phyloP scores from a whole-genome alignment of 2,888 invertebrate species.

The Gari tellinella region DNA sequence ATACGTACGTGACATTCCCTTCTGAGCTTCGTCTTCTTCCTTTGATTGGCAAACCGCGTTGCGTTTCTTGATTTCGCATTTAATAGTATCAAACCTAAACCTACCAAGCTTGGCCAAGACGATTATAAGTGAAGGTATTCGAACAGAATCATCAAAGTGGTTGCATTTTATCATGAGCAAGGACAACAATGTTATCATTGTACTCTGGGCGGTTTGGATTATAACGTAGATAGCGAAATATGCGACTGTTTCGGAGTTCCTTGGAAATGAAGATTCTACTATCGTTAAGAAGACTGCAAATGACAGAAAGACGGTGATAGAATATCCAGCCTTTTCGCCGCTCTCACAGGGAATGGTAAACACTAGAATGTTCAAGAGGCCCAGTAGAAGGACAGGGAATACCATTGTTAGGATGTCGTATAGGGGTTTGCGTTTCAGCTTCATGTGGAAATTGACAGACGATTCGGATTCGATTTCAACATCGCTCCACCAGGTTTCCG shows the following conservation, averaged over 20 bases:
- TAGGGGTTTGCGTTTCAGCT: slow-evolving; percentile 58
- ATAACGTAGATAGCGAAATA: slow-evolving; percentile 30
- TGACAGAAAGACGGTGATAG: slow-evolving; percentile 63
- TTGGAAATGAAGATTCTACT: slow-evolving; percentile 59
- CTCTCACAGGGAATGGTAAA: slow-evolving; percentile 65
- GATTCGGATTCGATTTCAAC: slow-evolving; percentile 25
- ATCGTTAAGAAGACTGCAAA: slow-evolving; percentile 66
- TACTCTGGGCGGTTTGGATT: slow-evolving; percentile 11
- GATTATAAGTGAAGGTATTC: too few species aligned
- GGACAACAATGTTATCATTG: slow-evolving; percentile 1
- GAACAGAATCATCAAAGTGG: too few species aligned
- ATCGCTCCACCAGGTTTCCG: too few species aligned
- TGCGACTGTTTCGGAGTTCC: slow-evolving; percentile 62
- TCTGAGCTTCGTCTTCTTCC: too few species aligned
- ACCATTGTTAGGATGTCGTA: slow-evolving; percentile 64
- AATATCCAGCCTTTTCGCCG: slow-evolving; percentile 63
- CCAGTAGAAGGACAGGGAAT: slow-evolving; percentile 63
- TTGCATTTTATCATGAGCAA: neutral
- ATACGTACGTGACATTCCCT: too few species aligned
- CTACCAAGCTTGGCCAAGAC: too few species aligned
- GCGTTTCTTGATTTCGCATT: too few species aligned
- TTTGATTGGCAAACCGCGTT: too few species aligned
- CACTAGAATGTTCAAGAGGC: slow-evolving; percentile 62
- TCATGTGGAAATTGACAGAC: slow-evolving; percentile 57
- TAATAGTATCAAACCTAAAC: too few species aligned